Percentiles rank a stretch among this genome's conserved stretches.
These are phyloP conservation scores for Epizoanthus scotinus DNA, from an alignment of 92 coral and sea anemone species.

Conservation along the genomic window DNA sequence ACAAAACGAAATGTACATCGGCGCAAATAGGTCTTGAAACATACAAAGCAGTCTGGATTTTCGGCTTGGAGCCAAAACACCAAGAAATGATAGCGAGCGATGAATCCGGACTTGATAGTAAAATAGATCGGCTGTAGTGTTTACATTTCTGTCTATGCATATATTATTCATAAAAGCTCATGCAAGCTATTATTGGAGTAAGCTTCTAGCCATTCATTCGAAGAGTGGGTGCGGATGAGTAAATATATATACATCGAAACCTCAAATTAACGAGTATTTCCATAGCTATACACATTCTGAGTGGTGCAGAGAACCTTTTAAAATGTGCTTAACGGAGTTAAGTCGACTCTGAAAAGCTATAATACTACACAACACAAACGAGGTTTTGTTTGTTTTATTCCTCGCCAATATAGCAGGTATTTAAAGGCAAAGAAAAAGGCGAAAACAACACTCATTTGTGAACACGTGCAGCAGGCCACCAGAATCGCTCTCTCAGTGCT, in stretches of 20 bases:
- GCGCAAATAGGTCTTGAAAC: not conserved
- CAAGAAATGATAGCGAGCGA: too few species aligned
- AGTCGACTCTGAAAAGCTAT: not conserved
- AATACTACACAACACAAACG: constrained; percentile 15
- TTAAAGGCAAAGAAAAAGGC: constrained; percentile 11
- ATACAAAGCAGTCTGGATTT: not conserved
- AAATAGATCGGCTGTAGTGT: constrained; percentile 21
- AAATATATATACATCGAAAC: not conserved
- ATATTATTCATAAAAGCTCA: constrained; percentile 38
- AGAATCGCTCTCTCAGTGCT: not conserved
- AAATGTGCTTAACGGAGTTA: too few species aligned
- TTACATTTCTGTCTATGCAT: constrained; percentile 38
- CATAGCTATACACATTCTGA: not conserved
- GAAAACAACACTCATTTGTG: constrained; percentile 16
- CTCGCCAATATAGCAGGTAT: constrained; percentile 30
- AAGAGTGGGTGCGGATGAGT: constrained; percentile 16
- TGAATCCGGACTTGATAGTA: not conserved
- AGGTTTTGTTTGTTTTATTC: constrained; percentile 16
- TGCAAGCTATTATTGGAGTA: constrained; percentile 23
- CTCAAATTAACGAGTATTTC: not conserved
- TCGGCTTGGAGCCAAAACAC: not conserved
- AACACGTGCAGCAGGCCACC: constrained; percentile 26
- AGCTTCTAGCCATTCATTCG: constrained; percentile 17
- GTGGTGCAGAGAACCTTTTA: too few species aligned
- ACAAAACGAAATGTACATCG: not conserved